phyloP scores from a whole-genome alignment of 2,113 vertebrate genomes.

The Pelecanoides urinatrix region DNA sequence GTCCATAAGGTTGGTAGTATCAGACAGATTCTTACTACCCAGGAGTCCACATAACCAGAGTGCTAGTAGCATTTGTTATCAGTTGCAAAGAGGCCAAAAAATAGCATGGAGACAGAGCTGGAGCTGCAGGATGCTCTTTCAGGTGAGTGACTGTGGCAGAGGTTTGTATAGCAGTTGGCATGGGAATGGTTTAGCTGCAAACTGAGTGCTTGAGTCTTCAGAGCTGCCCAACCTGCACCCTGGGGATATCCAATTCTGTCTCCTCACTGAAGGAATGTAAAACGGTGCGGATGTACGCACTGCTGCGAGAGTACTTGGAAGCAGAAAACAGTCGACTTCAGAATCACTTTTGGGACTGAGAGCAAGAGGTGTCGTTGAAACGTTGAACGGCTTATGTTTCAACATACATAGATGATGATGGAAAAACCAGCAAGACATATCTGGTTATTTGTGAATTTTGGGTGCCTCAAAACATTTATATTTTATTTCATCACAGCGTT shows the following conservation, averaged over 20 bases:
- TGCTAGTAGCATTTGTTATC: neutral
- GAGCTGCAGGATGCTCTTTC: neutral
- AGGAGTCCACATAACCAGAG: neutral
- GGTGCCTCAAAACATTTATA: neutral
- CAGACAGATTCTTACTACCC: neutral
- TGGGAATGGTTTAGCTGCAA: neutral
- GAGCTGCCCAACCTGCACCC: neutral
- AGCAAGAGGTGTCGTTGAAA: neutral
- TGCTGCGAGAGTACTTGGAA: neutral
- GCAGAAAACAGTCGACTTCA: neutral
- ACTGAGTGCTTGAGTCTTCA: rapidly evolving
- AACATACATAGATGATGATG: neutral
- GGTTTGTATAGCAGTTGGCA: neutral
- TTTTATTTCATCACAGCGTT: neutral
- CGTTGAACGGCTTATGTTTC: neutral
- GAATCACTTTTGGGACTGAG: neutral
- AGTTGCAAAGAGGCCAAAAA: neutral
- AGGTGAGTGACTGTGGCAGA: neutral
- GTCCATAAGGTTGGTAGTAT: neutral
- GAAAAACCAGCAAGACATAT: neutral
- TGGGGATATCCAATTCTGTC: neutral
- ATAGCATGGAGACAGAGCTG: neutral
- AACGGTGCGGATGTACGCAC: neutral
- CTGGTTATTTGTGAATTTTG: neutral
- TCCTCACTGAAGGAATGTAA: neutral